phyloP scores from a whole-genome alignment of 2,888 invertebrate genomes.

The Augochlorella aurata region DNA sequence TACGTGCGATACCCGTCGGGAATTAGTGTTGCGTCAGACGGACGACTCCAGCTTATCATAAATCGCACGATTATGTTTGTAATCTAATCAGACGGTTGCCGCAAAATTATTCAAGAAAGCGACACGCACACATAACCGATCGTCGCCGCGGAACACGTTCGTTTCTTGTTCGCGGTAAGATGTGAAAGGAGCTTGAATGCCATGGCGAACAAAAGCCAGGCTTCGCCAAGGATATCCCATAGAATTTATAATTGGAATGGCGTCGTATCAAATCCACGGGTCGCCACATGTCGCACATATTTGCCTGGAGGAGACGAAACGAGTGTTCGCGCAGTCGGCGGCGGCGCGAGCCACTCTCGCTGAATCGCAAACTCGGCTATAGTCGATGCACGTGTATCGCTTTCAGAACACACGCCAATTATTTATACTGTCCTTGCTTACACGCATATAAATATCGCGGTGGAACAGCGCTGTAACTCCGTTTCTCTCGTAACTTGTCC shows the following conservation, averaged over 20 bases:
- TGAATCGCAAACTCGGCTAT: slow-evolving; percentile 8
- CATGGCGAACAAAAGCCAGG: neutral
- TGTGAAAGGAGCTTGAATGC: slow-evolving; percentile 32
- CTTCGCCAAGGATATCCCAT: slow-evolving; percentile 34
- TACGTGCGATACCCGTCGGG: neutral
- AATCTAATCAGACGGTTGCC: slow-evolving; percentile 12
- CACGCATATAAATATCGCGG: slow-evolving; percentile 23
- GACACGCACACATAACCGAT: neutral
- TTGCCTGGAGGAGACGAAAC: neutral
- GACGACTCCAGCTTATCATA: neutral
- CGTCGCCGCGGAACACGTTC: neutral
- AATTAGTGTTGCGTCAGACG: slow-evolving; percentile 15
- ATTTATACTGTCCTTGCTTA: slow-evolving; percentile 40
- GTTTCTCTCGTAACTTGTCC: neutral
- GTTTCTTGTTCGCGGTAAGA: slow-evolving; percentile 22
- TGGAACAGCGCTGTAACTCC: neutral
- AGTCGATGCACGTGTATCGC: slow-evolving; percentile 23
- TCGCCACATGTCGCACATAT: neutral
- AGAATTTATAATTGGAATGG: slow-evolving; percentile 12
- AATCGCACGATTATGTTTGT: neutral
- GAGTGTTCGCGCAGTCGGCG: neutral
- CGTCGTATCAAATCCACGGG: neutral
- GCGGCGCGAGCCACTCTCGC: neutral
- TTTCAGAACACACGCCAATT: slow-evolving; percentile 15
- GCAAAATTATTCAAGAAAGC: neutral